phyloP scores from a whole-genome alignment of 2,888 invertebrate genomes.

The Lasioglossum marginatum region DNA sequence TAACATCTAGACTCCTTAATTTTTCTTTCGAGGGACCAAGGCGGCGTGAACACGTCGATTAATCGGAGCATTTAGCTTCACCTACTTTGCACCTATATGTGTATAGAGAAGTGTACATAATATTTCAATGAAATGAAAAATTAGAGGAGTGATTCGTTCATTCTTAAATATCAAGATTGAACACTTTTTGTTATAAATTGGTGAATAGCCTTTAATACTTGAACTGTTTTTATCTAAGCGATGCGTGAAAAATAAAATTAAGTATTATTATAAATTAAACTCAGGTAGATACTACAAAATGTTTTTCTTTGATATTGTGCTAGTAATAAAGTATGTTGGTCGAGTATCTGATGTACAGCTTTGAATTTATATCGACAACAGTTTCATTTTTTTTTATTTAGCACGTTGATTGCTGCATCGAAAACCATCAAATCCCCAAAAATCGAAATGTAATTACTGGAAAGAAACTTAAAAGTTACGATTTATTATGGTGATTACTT shows the following conservation, averaged over 20 bases:
- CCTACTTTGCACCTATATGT: neutral
- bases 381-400: neutral
- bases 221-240: neutral
- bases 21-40: slow-evolving; percentile 5
- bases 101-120: neutral
- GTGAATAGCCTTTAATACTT: neutral
- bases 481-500: neutral
- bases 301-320: neutral
- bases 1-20: slow-evolving; percentile 45
- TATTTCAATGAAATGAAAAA: neutral
- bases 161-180: neutral
- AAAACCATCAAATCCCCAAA: neutral
- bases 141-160: neutral
- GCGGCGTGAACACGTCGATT: neutral
- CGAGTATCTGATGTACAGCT: neutral
- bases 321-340: neutral
- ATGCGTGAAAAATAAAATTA: neutral
- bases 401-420: neutral
- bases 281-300: neutral
- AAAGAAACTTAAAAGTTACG: neutral
- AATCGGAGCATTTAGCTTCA: neutral
- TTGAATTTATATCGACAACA: neutral
- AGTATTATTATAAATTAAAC: neutral
- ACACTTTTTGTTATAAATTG: neutral
- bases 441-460: neutral